Evolutionary conservation across 2,113 vertebrate genomes (phyloP).

Genomic region (Bolborhynchus lineola): DNA sequence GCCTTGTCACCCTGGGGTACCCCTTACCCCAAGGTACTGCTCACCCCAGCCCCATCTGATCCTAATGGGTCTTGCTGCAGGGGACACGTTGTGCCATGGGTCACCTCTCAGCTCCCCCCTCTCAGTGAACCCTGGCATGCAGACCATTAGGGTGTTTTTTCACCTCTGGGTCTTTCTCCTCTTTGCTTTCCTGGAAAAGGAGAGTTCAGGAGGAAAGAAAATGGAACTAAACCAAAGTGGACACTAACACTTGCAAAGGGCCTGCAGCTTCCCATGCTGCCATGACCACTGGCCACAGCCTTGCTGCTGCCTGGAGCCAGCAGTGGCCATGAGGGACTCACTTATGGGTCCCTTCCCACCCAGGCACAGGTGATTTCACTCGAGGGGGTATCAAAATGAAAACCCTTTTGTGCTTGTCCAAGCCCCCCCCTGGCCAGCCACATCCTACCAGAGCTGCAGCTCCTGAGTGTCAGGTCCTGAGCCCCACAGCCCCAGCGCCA

Average conservation of each 20-base stretch:
- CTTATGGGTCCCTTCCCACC: not conserved
- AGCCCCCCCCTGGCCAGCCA: not conserved
- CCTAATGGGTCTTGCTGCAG: not conserved
- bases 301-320: fast-evolving
- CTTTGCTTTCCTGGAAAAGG: not conserved
- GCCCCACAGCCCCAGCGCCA: fast-evolving
- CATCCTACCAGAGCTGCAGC: not conserved
- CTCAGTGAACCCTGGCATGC: fast-evolving
- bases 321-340: fast-evolving
- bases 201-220: not conserved
- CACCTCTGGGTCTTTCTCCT: not conserved
- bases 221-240: fast-evolving
- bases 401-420: not conserved
- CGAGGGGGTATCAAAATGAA: not conserved
- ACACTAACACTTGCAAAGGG: fast-evolving
- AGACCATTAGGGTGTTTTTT: fast-evolving
- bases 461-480: fast-evolving
- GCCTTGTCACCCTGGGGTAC: not conserved
- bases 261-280: not conserved
- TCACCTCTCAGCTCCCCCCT: fast-evolving
- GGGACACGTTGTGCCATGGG: fast-evolving
- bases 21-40: not conserved
- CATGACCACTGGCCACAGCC: not conserved
- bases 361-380: not conserved
- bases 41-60: not conserved